These are phyloP conservation scores for Hypolimnas misippus DNA, from an alignment of 2,888 invertebrate species.

Conservation along the genomic window DNA sequence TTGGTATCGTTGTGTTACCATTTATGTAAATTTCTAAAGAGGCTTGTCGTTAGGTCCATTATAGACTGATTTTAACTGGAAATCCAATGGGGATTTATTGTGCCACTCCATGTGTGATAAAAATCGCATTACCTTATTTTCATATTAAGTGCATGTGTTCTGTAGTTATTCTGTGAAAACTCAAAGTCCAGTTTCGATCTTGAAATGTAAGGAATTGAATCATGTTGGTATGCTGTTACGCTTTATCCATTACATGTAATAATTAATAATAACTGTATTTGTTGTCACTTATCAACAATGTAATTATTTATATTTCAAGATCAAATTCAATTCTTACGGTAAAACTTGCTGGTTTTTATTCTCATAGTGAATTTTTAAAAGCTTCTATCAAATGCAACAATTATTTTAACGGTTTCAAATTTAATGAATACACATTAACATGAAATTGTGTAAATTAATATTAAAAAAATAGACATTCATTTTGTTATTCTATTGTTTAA, in stretches of 20 bases:
- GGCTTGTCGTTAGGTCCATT: slow-evolving; percentile 60
- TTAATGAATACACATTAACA: neutral
- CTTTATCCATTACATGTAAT: neutral
- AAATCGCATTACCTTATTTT: neutral
- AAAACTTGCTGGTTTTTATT: neutral
- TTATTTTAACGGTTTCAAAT: slow-evolving; percentile 17
- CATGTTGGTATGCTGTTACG: no score
- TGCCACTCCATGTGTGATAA: slow-evolving; percentile 16
- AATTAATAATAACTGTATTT: neutral
- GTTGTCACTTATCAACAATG: neutral
- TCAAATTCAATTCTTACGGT: neutral
- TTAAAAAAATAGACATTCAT: slow-evolving; percentile 38
- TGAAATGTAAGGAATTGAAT: neutral
- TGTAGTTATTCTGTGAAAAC: neutral
- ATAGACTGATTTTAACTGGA: slow-evolving; percentile 38
- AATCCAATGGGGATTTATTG: slow-evolving; percentile 15
- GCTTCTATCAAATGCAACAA: slow-evolving; percentile 1
- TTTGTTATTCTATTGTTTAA: slow-evolving; percentile 58
- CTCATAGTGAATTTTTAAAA: neutral
- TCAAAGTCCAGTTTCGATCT: neutral
- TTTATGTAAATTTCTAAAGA: slow-evolving; percentile 62
- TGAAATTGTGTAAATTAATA: neutral
- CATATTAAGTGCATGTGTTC: slow-evolving; percentile 4
- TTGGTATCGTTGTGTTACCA: slow-evolving; percentile 59
- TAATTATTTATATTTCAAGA: neutral